A percentile compares a stretch with the other conserved stretches of the same genome.
These are phyloP conservation scores for Drosophila grimshawi DNA, from an alignment of 1,140 invertebrate genomes.

Conservation along the genomic window DNA sequence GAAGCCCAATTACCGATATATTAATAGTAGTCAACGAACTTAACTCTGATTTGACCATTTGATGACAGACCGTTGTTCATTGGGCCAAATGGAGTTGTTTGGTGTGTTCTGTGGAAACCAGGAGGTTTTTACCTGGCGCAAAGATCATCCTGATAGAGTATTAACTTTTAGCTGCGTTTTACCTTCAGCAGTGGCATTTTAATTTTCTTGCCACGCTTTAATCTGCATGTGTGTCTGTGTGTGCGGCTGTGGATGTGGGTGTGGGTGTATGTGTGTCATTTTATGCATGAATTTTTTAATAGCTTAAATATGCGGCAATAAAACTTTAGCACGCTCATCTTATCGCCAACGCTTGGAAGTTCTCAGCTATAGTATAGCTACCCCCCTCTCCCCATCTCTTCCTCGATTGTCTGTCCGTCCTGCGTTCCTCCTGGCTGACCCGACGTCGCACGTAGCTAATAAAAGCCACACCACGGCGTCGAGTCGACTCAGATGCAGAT, in stretches of 20 bases:
- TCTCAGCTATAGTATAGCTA: slow-evolving; percentile 27
- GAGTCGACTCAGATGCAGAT: slow-evolving; percentile 29
- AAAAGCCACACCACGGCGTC: slow-evolving; percentile 58
- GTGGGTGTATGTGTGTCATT: slow-evolving; percentile 72
- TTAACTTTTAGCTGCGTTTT: neutral
- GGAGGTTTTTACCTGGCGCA: neutral
- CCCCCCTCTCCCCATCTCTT: neutral
- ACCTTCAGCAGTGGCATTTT: slow-evolving; percentile 47
- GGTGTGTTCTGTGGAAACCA: slow-evolving; percentile 16
- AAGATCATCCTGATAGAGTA: neutral
- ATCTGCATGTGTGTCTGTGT: slow-evolving; percentile 5
- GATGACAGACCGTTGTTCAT: no score
- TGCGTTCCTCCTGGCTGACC: slow-evolving; percentile 13
- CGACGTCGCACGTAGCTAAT: slow-evolving; percentile 73
- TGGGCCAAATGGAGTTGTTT: no score
- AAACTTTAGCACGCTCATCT: slow-evolving; percentile 82
- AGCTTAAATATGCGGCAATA: slow-evolving; percentile 83
- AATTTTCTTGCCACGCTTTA: slow-evolving; percentile 60
- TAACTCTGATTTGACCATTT: no score
- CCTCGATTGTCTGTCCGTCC: slow-evolving; percentile 2
- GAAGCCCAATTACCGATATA: no score
- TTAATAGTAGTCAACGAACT: no score
- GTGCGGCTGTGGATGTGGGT: slow-evolving; percentile 28
- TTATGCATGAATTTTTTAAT: slow-evolving; percentile 83
- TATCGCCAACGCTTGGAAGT: slow-evolving; percentile 71